Conservation (phyloP, 2,113 vertebrate species). For the Conger conger region DNA sequence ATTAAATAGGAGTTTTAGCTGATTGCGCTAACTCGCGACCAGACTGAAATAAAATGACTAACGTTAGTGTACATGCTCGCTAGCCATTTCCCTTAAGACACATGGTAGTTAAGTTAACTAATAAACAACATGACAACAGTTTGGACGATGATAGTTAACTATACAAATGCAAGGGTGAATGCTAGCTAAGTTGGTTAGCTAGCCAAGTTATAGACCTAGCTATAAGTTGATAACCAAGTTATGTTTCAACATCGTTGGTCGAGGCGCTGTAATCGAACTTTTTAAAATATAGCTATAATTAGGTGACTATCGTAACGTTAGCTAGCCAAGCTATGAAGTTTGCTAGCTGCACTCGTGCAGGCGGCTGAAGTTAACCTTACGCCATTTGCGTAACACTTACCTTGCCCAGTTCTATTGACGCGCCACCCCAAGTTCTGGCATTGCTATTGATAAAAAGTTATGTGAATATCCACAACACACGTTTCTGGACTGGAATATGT, state of each 20-base stretch:
- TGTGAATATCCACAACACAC: too few relatives aligned
- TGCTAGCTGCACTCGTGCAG: not conserved
- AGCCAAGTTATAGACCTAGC: not conserved
- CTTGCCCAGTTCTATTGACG: too few relatives aligned
- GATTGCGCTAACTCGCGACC: not conserved
- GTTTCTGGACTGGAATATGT: too few relatives aligned
- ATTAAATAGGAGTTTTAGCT: not conserved
- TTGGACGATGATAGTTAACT: not conserved
- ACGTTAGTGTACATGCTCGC: not conserved
- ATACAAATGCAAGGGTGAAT: not conserved
- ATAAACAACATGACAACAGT: not conserved
- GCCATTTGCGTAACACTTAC: too few relatives aligned
- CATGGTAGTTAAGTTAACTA: not conserved
- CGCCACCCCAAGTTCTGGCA: too few relatives aligned
- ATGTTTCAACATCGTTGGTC: too few relatives aligned
- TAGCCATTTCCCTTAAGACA: not conserved
- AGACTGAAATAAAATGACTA: not conserved
- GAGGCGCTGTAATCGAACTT: too few relatives aligned
- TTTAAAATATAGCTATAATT: too few relatives aligned
- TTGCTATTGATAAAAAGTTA: too few relatives aligned
- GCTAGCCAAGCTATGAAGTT: not conserved
- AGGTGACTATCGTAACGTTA: too few relatives aligned
- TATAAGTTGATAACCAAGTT: not conserved
- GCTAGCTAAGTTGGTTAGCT: not conserved
- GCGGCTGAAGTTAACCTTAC: not conserved